These are phyloP conservation scores for Marronus borbonicus DNA, from an alignment of 2,888 invertebrate species.

Conservation along the genomic window DNA sequence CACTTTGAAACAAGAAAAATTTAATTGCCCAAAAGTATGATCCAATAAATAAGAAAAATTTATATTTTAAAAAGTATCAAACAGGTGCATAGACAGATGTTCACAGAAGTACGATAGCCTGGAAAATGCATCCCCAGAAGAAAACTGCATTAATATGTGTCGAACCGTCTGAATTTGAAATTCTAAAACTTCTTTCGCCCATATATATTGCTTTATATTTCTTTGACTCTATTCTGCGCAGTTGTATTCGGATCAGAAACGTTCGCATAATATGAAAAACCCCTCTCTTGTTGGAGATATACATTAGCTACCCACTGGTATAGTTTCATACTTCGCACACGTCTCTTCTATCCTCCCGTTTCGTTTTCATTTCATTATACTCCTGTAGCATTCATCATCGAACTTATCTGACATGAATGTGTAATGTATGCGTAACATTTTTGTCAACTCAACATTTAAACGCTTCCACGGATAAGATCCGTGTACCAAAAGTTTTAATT, in stretches of 20 bases:
- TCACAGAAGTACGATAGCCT: neutral
- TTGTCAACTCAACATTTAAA: neutral
- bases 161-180: conserved; percentile 5
- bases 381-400: conserved; percentile 6
- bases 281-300: neutral
- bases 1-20: too few relatives aligned
- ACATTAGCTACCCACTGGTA: neutral
- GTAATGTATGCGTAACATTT: neutral
- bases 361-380: neutral
- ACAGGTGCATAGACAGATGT: neutral
- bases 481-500: too few relatives aligned
- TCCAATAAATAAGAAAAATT: too few relatives aligned
- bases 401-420: neutral
- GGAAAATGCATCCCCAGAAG: neutral
- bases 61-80: neutral
- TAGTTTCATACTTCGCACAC: neutral
- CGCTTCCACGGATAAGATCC: too few relatives aligned
- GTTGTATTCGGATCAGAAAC: neutral
- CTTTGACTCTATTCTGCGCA: conserved; percentile 1
- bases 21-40: too few relatives aligned
- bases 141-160: conserved; percentile 12
- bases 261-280: neutral
- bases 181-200: neutral
- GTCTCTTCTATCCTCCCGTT: neutral
- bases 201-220: conserved; percentile 3